phyloP scores from a whole-genome alignment of 2,888 invertebrate species.

The Pandemis corylana region DNA sequence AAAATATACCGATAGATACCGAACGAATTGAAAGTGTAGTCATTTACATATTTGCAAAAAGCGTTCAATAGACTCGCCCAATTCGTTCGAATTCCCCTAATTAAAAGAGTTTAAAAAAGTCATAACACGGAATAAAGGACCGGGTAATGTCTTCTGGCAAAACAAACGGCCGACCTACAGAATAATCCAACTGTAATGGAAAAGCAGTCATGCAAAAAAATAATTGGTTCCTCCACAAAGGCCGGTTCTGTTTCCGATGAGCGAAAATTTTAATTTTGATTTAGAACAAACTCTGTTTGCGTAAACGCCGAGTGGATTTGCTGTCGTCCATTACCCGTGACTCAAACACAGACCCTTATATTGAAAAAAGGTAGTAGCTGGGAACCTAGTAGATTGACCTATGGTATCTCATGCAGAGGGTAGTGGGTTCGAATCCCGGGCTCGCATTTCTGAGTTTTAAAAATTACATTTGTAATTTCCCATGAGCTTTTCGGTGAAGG shows the following conservation, averaged over 20 bases:
- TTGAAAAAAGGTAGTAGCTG: too few species aligned
- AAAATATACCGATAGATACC: background rate
- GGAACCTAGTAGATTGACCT: too few species aligned
- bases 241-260: conserved; percentile 66
- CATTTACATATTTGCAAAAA: background rate
- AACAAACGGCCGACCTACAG: conserved; percentile 65
- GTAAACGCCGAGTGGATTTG: conserved; percentile 7
- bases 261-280: conserved; percentile 58
- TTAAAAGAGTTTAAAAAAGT: conserved; percentile 41
- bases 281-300: conserved; percentile 40
- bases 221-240: conserved; percentile 76
- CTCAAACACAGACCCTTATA: background rate
- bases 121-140: conserved; percentile 50
- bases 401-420: too few species aligned
- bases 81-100: conserved; percentile 11
- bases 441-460: too few species aligned
- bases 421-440: too few species aligned
- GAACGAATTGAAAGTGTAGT: background rate
- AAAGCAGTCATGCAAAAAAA: conserved; percentile 77
- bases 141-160: conserved; percentile 59
- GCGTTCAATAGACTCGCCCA: background rate
- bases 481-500: too few species aligned
- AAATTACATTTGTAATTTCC: too few species aligned
- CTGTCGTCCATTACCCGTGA: conserved; percentile 17
- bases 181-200: conserved; percentile 73